Base-by-base conservation (phyloP, 2,113 vertebrate genomes). In the Burhinus oedicnemus region DNA sequence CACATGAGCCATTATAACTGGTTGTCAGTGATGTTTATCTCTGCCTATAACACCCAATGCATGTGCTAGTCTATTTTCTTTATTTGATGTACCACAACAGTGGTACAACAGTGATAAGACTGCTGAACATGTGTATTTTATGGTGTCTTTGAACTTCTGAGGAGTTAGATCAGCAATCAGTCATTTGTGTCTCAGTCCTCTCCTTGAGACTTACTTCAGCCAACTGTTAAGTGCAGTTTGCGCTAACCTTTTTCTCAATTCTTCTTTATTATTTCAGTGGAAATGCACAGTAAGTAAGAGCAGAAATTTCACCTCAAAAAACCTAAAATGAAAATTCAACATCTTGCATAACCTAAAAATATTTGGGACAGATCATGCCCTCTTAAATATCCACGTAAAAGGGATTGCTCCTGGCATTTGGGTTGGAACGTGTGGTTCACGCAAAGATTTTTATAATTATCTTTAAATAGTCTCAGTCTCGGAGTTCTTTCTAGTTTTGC, bases 21-120 rank as follows among this genome's bases (percentile, higher is more conserved):
- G 60, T 95, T 90, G 84, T 94, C 90, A 44, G 70, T 80, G 51
- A 90, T 77, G 64, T 71, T 94, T 81, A 84, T 70, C 38, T 91
- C 81, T 88, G 78, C 78, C 87, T 88, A 6, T 77, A 90, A 90
- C 54, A 77, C 30, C 29, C 47, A 85, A 69, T 85, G 51, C 95
- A 96, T 97, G 96, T 2, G 47, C 80, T 93, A 58, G 36, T 95
- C 36, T 87, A 2, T 94, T 97, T 95, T 91, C 40, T 52, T 66
- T 83, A 45, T 82, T 92, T 65, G 60, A 32, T 90, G 9, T 92
- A 93, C 89, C 52, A 69, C 44, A 68, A 22, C 25, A 62, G 27
- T 45, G 64, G 34, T 42, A 19, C 44, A 68, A 22, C 25, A 62
- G 25, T 45, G 64, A 36, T 42, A 19, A 91, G 58, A 79, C 0